Evolutionary conservation across 2,888 invertebrate species (phyloP).

Genomic region (Eugnorisma glareosa): DNA sequence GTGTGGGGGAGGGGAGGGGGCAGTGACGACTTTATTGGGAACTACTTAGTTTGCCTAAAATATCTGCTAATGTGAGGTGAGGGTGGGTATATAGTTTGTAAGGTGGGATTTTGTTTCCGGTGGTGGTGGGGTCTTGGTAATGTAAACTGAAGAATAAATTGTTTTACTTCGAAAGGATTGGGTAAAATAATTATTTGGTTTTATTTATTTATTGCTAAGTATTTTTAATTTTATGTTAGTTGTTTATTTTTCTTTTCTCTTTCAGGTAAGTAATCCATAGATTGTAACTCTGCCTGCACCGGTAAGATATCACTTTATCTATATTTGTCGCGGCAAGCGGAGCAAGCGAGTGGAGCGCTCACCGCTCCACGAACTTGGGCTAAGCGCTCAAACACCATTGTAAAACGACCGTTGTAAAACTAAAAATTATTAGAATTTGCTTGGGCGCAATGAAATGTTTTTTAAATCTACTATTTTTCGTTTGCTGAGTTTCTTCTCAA

Average conservation of each 20-base stretch:
- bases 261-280: constrained; percentile 61
- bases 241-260: constrained; percentile 52
- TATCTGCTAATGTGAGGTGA: constrained; percentile 6
- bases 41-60: background rate
- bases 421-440: constrained; percentile 35
- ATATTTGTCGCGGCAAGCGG: background rate
- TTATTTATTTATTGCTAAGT: background rate
- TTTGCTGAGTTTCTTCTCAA: constrained; percentile 1
- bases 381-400: constrained; percentile 38
- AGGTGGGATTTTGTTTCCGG: background rate
- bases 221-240: background rate
- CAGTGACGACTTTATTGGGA: constrained; percentile 1
- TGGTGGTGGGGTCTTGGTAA: background rate
- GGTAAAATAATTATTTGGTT: background rate
- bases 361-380: constrained; percentile 8
- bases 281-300: background rate
- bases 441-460: constrained; percentile 19
- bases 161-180: background rate
- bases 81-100: background rate
- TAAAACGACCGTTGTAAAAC: constrained; percentile 23
- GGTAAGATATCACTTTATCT: constrained; percentile 50
- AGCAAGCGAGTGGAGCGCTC: constrained; percentile 14
- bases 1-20: background rate
- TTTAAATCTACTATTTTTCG: constrained; percentile 31
- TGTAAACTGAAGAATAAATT: background rate